Conservation (phyloP, 2,113 vertebrate genomes). For the Poeciliopsis occidentalis region DNA sequence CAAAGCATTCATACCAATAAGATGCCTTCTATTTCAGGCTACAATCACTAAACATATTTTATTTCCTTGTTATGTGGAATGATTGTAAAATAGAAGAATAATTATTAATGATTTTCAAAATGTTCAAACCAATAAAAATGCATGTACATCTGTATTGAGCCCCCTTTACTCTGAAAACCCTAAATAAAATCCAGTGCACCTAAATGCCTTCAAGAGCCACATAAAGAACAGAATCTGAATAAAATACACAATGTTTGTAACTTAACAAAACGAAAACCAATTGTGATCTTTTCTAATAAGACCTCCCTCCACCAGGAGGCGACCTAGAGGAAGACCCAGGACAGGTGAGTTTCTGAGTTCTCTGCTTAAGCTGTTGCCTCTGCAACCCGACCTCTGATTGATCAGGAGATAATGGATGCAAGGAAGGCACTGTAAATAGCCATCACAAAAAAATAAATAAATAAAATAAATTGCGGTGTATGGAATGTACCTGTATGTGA, state of each 20-base stretch:
- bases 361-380: no score
- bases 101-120: not conserved
- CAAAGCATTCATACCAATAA: no score
- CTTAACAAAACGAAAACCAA: not conserved
- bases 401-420: no score
- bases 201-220: not conserved
- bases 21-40: no score
- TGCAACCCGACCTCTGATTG: no score
- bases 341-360: no score
- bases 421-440: not conserved
- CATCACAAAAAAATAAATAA: not conserved
- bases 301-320: no score
- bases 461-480: not conserved
- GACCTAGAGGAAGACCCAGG: no score
- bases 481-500: conserved; percentile 83
- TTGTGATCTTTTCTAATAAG: no score
- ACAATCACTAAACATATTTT: no score
- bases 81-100: not conserved
- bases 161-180: not conserved
- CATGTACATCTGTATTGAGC: not conserved
- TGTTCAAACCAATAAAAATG: not conserved
- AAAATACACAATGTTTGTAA: not conserved
- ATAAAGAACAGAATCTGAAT: not conserved
- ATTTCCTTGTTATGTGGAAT: no score
- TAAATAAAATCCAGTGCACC: not conserved